Evolutionary conservation across 2,888 invertebrate species (phyloP), one percentile per base, ranked within the genome.

Genomic region (Metalampra italica): DNA sequence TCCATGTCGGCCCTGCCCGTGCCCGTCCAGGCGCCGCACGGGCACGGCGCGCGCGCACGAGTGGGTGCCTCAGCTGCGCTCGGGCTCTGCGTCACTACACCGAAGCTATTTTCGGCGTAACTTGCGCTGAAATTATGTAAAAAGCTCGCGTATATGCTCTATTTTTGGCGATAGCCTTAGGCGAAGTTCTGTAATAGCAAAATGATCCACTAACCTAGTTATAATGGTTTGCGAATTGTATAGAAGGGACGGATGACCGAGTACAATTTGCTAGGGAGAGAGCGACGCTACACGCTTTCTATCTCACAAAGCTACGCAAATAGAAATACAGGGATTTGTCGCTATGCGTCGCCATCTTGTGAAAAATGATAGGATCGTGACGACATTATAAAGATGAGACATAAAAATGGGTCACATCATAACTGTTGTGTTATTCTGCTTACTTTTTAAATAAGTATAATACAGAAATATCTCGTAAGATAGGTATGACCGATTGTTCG

Each of bases 41-140:
- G 50, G 44, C 45, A 40, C 62, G 55, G 56, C n/a, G n/a, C n/a
- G 51, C 54, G 46, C 48, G 36, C 47, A 47, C 50, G 67, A 64
- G 69, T 60, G 71, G 64, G 69, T 60, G 65, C 65, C 59, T 55
- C 60, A 55, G 56, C 71, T 69, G 71, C 69, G 67, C 64, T 68
- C 72, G 69, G 70, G 63, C 69, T 75, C 78, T 82, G 82, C 86
- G 86, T 86, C 86, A 86, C 77, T 70, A 75, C 73, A 68, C 67
- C 71, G 77, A 60, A 62, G 78, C 88, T 90, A 90, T 90, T 90
- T 89, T 85, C 78, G 80, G 82, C 74, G 77, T 75, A 82, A 84
- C 88, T 85, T 87, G 88, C 85, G 88, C 84, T 87, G 86, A 90
- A 90, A 90, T 90, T 90, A 90, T 90, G 90, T 90, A 90, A 90